Evolutionary conservation across 2,797 vertebrate genomes (phyloP).

Genomic region (Lophius americanus): DNA sequence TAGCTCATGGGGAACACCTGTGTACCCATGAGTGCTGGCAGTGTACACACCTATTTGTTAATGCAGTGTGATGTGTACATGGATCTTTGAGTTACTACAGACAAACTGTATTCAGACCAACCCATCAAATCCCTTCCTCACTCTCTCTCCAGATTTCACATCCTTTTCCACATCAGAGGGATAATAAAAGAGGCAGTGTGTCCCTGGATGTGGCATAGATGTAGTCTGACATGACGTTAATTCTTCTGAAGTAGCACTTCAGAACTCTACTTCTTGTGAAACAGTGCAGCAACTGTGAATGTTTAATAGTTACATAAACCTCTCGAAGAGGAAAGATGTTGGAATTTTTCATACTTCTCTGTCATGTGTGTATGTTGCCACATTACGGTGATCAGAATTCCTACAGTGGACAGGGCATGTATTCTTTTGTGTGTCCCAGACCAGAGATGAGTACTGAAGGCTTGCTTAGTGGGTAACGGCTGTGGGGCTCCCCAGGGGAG

Average conservation of each 20-base stretch:
- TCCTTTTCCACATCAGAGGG: constrained; percentile 75
- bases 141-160: constrained; percentile 80
- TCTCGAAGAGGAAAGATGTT: constrained; percentile 44
- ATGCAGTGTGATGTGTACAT: constrained; percentile 78
- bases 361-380: constrained; percentile 49
- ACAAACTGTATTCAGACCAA: constrained; percentile 72
- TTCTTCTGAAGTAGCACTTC: constrained; percentile 71
- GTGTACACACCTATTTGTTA: constrained; percentile 73
- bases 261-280: constrained; percentile 56
- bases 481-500: constrained; percentile 73
- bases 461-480: constrained; percentile 62
- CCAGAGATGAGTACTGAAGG: constrained; percentile 51
- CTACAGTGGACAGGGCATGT: constrained; percentile 31
- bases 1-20: constrained; percentile 74
- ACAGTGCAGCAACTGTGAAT: constrained; percentile 41
- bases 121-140: constrained; percentile 72
- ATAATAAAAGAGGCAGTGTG: constrained; percentile 77
- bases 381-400: constrained; percentile 47
- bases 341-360: constrained; percentile 54
- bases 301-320: constrained; percentile 55
- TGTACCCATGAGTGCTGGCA: constrained; percentile 68
- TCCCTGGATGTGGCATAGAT: constrained; percentile 40
- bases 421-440: constrained; percentile 44
- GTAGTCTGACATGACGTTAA: constrained; percentile 68
- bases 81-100: constrained; percentile 72